Evolutionary conservation across 1,140 invertebrate genomes (phyloP), one percentile per base, ranked within the genome.

Genomic region (Drosophila ficusphila): DNA sequence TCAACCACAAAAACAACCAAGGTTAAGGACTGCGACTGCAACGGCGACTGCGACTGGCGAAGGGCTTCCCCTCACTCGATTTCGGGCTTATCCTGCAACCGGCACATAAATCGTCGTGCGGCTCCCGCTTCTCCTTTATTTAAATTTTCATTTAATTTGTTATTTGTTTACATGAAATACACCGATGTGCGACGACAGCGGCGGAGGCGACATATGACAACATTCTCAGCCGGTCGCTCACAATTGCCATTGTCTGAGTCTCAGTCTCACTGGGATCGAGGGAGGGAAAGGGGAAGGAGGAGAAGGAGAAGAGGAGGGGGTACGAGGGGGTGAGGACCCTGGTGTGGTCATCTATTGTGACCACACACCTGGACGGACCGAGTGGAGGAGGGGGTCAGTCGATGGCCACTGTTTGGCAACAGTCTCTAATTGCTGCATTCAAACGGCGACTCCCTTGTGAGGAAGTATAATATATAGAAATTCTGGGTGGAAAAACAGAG

Each of bases 71-170:
- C 42, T 62, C 42, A 34, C 48, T 65, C 54, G 60, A 64, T 46
- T 79, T 79, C 46, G 62, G 81, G 76, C 79, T 85, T 85, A 85
- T 85, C 81, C 81, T 76, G 57, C 61, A 56, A 52, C 65, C 71
- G 68, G 62, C 49, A 74, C 76, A 89, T 89, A 89, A 89, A 89
- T 89, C 79, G 85, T 89, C 42, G 48, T 47, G 27, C 36, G 52
- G 52, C 60, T 65, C 41, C 49, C 60, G 57, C 64, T 41, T 76
- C 62, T 81, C 62, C 61, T 81, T 76, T 74, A 89, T 85, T 85
- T 89, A 89, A 89, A 81, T 86, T 89, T 89, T 85, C 77, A 89
- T 88, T 88, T 89, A 89, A 89, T 89, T 89, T 89, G 86, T 89
- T 89, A 89, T 89, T 89, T 89, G 86, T 90, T 89, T 89, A 86